These are phyloP conservation scores for Centruroides sculpturatus DNA, from an alignment of 1,140 invertebrate genomes.

Conservation along the genomic window DNA sequence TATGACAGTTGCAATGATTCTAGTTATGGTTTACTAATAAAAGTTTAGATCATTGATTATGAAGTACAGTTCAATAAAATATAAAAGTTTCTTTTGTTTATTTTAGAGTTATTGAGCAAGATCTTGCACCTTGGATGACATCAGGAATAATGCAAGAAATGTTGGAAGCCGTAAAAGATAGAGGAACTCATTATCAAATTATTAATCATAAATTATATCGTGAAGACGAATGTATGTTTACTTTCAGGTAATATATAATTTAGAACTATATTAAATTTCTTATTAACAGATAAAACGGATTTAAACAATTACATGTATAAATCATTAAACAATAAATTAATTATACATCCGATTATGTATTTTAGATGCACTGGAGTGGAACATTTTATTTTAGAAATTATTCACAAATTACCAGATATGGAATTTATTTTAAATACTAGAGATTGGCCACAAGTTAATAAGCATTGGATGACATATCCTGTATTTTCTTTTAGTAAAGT, in stretches of 20 bases:
- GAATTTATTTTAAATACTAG: conserved; percentile 78
- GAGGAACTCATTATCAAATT: conserved; percentile 72
- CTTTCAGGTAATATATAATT: conserved; percentile 30
- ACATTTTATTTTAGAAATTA: conserved; percentile 54
- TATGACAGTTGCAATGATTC: no score
- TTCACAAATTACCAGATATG: conserved; percentile 56
- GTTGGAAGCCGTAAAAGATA: conserved; percentile 40
- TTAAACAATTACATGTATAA: no score
- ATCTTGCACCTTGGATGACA: conserved; percentile 51
- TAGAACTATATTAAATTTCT: no score
- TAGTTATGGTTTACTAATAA: no score
- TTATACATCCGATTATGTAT: background rate
- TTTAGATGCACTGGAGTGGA: conserved; percentile 74
- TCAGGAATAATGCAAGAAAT: conserved; percentile 46
- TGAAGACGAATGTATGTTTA: conserved; percentile 76
- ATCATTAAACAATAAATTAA: no score
- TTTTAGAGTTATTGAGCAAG: conserved; percentile 43
- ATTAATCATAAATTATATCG: conserved; percentile 65
- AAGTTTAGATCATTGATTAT: no score
- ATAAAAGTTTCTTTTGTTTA: background rate
- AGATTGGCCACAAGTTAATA: conserved; percentile 78
- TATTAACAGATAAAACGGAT: no score
- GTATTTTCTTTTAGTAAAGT: conserved; percentile 93
- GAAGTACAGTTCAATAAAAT: no score
- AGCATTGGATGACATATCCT: conserved; percentile 48